These are phyloP conservation scores for Rhynchophorus ferrugineus DNA, from an alignment of 1,140 invertebrate genomes.

Conservation along the genomic window DNA sequence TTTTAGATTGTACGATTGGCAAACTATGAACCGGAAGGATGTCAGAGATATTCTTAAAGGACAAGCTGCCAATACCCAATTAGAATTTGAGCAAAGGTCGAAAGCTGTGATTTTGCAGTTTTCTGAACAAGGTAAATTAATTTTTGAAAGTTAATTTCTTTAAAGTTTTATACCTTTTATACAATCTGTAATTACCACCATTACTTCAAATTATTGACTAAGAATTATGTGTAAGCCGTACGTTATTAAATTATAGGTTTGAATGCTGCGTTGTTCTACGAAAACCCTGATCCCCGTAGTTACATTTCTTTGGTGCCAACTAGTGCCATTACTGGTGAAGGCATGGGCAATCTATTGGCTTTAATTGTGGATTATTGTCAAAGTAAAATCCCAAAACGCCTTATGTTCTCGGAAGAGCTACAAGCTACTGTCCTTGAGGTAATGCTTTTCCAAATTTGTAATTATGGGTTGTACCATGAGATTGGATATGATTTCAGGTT, in stretches of 20 bases:
- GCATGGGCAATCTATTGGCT: constrained; percentile 95
- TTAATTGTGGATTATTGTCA: constrained; percentile 91
- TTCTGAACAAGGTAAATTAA: constrained; percentile 73
- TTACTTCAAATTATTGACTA: neutral
- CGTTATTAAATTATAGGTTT: too few species aligned
- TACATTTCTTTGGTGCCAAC: constrained; percentile 97
- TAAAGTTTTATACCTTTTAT: neutral
- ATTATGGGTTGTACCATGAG: neutral
- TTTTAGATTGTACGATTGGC: constrained; percentile 84
- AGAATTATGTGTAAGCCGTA: neutral
- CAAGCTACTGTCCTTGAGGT: constrained; percentile 98
- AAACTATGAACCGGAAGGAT: constrained; percentile 83
- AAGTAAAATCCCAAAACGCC: constrained; percentile 77
- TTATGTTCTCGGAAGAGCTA: constrained; percentile 90
- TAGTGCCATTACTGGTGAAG: constrained; percentile 92
- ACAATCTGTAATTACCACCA: too few species aligned
- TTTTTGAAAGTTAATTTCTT: constrained; percentile 5
- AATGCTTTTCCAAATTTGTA: too few species aligned
- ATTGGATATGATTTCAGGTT: constrained; percentile 7
- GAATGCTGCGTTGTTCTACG: constrained; percentile 92
- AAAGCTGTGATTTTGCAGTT: constrained; percentile 89
- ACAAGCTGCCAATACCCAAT: constrained; percentile 81
- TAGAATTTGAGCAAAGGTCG: constrained; percentile 88
- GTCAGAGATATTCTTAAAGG: constrained; percentile 83
- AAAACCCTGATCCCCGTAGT: constrained; percentile 87